phyloP scores from a whole-genome alignment of 2,888 invertebrate species.

The Taphrorychus bicolor region DNA sequence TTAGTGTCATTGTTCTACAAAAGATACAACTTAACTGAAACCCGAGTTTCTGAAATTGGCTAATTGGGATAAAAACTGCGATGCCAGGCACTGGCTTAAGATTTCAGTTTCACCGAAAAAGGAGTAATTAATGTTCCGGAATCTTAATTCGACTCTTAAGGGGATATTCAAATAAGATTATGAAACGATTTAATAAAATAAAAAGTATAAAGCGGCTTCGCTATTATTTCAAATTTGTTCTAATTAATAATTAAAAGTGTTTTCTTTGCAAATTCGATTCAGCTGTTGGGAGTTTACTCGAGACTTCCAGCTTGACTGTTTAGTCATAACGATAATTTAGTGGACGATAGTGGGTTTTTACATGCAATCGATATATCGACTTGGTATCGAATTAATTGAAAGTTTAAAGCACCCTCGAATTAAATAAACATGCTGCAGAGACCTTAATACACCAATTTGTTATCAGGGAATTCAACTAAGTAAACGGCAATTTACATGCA shows the following conservation, averaged over 20 bases:
- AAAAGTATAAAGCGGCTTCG: slow-evolving; percentile 11
- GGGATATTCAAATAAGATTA: slow-evolving; percentile 25
- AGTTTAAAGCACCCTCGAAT: not conserved
- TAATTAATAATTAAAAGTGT: slow-evolving; percentile 5
- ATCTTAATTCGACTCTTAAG: slow-evolving; percentile 27
- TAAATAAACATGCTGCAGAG: not conserved
- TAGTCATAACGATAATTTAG: not conserved
- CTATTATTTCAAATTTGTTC: slow-evolving; percentile 9
- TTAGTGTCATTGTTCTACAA: not conserved
- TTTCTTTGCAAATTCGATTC: slow-evolving; percentile 6
- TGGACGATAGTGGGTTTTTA: not conserved
- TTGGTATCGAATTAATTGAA: not conserved
- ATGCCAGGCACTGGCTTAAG: not conserved
- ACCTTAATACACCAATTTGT: slow-evolving; percentile 7
- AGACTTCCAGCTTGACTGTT: not conserved
- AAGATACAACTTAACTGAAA: not conserved
- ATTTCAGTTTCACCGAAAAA: slow-evolving; percentile 21
- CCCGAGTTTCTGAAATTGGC: not conserved
- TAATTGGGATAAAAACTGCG: not conserved
- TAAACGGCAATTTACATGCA: slow-evolving; percentile 16
- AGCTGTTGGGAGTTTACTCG: not conserved
- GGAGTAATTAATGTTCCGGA: slow-evolving; percentile 24
- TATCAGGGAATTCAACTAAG: slow-evolving; percentile 10
- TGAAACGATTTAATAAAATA: slow-evolving; percentile 23
- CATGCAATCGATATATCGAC: not conserved